Evolutionary conservation across 53 echinoderm and acorn worm species (phyloP).

Genomic region (Glandiceps talaboti): DNA sequence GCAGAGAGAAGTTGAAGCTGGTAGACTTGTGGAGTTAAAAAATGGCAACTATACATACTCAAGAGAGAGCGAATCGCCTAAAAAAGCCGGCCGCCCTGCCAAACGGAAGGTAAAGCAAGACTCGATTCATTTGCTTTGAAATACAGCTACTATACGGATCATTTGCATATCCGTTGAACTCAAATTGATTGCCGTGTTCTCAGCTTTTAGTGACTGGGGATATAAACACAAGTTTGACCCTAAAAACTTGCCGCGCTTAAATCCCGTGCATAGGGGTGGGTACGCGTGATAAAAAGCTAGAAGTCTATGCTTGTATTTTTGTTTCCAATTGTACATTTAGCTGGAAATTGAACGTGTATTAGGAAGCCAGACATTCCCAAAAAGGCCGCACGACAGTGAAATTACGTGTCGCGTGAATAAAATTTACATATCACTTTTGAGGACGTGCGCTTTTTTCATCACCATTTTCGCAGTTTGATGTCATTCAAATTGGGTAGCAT

Average conservation of each 20-base stretch:
- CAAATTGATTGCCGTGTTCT: neutral
- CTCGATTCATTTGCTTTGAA: neutral
- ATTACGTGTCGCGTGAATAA: neutral
- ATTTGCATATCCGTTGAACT: neutral
- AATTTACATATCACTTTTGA: neutral
- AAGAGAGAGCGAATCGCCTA: neutral
- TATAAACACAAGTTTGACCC: neutral
- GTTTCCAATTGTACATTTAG: too few relatives aligned
- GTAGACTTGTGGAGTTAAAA: conserved; percentile 8
- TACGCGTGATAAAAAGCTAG: too few relatives aligned
- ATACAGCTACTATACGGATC: neutral
- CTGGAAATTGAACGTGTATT: too few relatives aligned
- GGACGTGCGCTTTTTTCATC: too few relatives aligned
- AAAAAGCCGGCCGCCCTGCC: conserved; percentile 1
- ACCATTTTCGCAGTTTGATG: too few relatives aligned
- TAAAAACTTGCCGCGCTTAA: neutral
- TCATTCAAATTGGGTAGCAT: too few relatives aligned
- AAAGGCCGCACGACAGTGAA: neutral
- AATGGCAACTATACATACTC: neutral
- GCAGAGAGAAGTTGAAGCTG: conserved; percentile 53
- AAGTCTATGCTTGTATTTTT: too few relatives aligned
- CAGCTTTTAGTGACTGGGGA: neutral
- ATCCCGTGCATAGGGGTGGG: too few relatives aligned
- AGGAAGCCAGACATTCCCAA: too few relatives aligned
- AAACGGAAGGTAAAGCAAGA: conserved; percentile 9